Evolutionary conservation across 2,113 vertebrate species (phyloP).

Genomic region (Alouatta palliata): DNA sequence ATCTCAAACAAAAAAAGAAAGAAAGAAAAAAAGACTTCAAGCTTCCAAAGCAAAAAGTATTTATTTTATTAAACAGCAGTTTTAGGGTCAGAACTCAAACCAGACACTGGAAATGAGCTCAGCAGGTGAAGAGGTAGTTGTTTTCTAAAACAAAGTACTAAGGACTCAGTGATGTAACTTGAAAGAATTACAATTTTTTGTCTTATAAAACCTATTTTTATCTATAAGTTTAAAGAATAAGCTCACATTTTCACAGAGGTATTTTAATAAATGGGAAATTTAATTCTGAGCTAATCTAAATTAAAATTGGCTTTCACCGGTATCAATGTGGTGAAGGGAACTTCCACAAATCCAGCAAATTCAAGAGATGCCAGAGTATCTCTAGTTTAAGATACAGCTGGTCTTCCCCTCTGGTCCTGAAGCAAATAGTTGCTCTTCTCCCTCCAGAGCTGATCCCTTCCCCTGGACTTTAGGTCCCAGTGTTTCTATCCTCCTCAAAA

Average conservation of each 20-base stretch:
- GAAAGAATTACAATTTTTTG: background rate
- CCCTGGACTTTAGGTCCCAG: background rate
- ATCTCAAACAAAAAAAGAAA: too few species aligned
- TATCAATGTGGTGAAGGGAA: background rate
- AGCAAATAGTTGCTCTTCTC: background rate
- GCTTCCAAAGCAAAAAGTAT: conserved; percentile 33
- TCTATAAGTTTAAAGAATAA: background rate
- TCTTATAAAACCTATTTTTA: conserved; percentile 2
- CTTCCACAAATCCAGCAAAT: background rate
- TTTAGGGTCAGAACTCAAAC: conserved; percentile 41
- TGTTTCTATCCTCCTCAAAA: background rate
- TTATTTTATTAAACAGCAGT: conserved; percentile 19
- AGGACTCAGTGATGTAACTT: background rate
- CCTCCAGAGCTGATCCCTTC: background rate
- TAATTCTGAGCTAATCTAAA: conserved; percentile 14
- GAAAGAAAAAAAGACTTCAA: background rate
- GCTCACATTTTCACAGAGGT: conserved; percentile 8
- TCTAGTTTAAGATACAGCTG: background rate
- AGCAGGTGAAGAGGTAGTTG: background rate
- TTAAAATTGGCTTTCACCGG: conserved; percentile 28
- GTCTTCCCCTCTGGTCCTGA: background rate
- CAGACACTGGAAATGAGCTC: background rate
- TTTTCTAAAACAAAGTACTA: conserved; percentile 17
- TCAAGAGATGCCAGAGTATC: background rate
- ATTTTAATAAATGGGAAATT: conserved; percentile 1